Evolutionary conservation across 2,888 invertebrate genomes (phyloP), one percentile per base, ranked within the genome.

Genomic region (Hirtodrosophila trivittata): DNA sequence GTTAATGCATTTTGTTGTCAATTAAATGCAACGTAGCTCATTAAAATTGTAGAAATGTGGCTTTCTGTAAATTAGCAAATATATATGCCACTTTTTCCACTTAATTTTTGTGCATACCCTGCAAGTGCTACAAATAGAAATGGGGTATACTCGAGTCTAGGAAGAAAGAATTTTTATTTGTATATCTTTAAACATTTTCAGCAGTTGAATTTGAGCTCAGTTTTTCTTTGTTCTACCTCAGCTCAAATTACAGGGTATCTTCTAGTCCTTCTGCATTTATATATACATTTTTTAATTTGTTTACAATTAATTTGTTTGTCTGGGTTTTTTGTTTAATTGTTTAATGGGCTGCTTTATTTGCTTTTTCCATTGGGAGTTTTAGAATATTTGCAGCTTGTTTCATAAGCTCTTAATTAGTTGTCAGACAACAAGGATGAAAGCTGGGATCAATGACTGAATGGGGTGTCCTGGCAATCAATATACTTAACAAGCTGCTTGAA

Each of bases 1-100:
- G 69, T 69, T 66, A 80, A 86, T 69, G 62, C 64, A 58, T 63
- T 67, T 60, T 54, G 43, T 30, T 74, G 71, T 55, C 45, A 55
- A 75, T 65, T 50, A 47, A 70, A 65, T 70, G 57, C 56, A 70
- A 57, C 26, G 14, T 45, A 46, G 45, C 81, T 75, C 64, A 78
- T 72, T 82, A 62, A 69, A 75, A 51, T 25, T 54, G 14, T 6
- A 51, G 9, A 14, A 21, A 3, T 16, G 28, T 35, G 21, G 25
- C 38, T 12, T 12, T 41, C 59, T 12, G 30, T 18, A 55, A 33
- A 47, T 60, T 30, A 51, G 30, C 64, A 68, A 69, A 50, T 63
- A 69, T 63, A 52, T 70, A 58, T 46, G 54, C 41, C 5, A 30
- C 16, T 25, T 46, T 50, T 45, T 45, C 1, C 4, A 1, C 1